Base-by-base conservation (phyloP, 2,888 invertebrate genomes). In the Schizotus pectinicornis region DNA sequence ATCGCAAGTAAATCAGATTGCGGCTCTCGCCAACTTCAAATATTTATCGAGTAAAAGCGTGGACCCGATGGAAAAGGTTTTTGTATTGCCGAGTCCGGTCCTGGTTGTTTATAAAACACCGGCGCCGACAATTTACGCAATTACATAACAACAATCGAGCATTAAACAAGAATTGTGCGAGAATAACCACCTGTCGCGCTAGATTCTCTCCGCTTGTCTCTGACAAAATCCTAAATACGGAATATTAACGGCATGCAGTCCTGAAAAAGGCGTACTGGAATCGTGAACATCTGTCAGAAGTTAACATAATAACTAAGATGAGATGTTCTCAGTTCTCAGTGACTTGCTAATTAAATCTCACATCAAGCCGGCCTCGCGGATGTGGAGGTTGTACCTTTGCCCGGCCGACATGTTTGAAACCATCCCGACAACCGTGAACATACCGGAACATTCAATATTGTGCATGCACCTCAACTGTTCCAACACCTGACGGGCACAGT, bases 341-440 rank as follows among this genome's bases (percentile, higher is more conserved):
- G 72, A 72, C 73, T 74, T 72, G 72, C 73, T 73, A 73, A 73
- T 73, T 73, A 72, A 73, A 73, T 71, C 67, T 71, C 69, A 59
- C 70, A 68, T 70, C 67, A 63, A 68, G 66, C 57, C 62, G 63
- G 62, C 51, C 53, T 57, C 52, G 52, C 57, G 42, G 51, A 51
- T 51, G 52, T 52, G 38, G 39, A 55, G 48, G 57, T 57, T 46
- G 46, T 51, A 41, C 42, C 47, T 52, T 57, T 57, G 42, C 52
- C 45, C 41, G 46, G 41, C 47, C 52, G 35, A 60, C 48, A 57
- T 61, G 54, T 58, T 59, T 61, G 55, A 62, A 58, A 58, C 48
- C 45, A 63, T 58, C 51, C 51, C 55, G 52, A 65, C 61, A 63
- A 59, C 56, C 59, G 59, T 59, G 62, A 63, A 61, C 55, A 54